Base-by-base conservation (phyloP, 2,797 vertebrate species). In the Acanthurus tractus region DNA sequence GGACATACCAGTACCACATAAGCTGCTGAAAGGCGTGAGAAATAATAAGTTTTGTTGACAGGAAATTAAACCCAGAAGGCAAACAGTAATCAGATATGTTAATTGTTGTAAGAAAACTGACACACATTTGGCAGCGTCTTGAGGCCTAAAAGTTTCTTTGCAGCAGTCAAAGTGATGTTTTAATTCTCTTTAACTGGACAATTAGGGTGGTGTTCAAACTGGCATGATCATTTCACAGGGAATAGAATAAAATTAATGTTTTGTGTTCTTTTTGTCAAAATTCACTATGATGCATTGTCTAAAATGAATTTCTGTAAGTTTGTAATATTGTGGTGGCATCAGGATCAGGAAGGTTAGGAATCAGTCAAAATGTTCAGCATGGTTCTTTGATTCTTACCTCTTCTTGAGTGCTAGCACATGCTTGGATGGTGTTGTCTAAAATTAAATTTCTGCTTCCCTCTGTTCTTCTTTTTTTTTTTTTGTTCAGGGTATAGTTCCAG, bases 401-500 rank as follows among this genome's bases (percentile, higher is more conserved):
- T 25, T 6, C 3, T 42, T 36, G 1, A 63, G 18, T 42, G 44
- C 62, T 46, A 73, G 55, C 12, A 50, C 34, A 66, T 45, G 17
- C 13, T 68, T 63, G 4, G 4, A 50, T 49, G 20, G 20, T 50
- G 17, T 63, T 34, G 20, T 23, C 38, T 62, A 3, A 23, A 42
- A 53, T 74, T 23, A 4, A n/a, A 58, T 49, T 34, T 53, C 15
- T n/a, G 0, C 6, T 17, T 18, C 0, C 3, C 23, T n/a, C 23
- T 49, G 3, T 7, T 63, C 34, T 78, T 57, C 10, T 53, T 18
- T 40, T 15, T 36, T 68, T 52, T 63, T 44, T 13, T 36, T 68
- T 52, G 62, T 74, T 45, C 55, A 92, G 90, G 89, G 42, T 55
- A 14, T 63, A 69, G 70, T 83, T 90, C 82, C 88, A 83, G 74